Evolutionary conservation across 2,888 invertebrate genomes (phyloP).

Genomic region (Lasius fuliginosus): DNA sequence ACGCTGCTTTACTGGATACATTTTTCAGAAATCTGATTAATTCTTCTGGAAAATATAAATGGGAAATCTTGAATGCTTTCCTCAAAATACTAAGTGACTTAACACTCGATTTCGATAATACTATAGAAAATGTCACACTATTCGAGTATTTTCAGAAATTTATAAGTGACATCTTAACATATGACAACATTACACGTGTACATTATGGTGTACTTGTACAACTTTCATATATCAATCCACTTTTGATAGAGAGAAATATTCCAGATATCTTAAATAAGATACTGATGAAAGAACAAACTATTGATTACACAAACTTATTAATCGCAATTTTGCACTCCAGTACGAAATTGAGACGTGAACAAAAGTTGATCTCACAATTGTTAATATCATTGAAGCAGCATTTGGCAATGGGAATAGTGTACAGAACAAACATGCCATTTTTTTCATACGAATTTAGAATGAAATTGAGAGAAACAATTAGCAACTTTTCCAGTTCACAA

Average conservation of each 20-base stretch:
- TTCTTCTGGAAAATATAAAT: conserved; percentile 67
- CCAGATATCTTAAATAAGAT: conserved; percentile 76
- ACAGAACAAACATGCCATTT: conserved; percentile 43
- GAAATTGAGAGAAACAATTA: conserved; percentile 69
- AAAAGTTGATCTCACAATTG: conserved; percentile 80
- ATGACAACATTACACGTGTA: conserved; percentile 57
- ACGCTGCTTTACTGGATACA: conserved; percentile 72
- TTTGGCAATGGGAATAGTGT: background rate
- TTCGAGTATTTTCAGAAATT: conserved; percentile 75
- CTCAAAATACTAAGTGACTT: conserved; percentile 72
- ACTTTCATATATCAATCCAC: conserved; percentile 80
- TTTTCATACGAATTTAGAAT: conserved; percentile 74
- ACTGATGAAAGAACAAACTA: conserved; percentile 66
- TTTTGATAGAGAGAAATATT: conserved; percentile 79
- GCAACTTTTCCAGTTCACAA: conserved; percentile 76
- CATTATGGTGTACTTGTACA: conserved; percentile 76
- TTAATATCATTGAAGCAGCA: conserved; percentile 75
- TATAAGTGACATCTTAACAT: conserved; percentile 73
- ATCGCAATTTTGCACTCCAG: conserved; percentile 76
- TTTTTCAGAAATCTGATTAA: conserved; percentile 78
- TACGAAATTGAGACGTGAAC: conserved; percentile 78
- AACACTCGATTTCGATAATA: conserved; percentile 79
- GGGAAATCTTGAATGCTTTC: conserved; percentile 68
- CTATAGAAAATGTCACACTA: conserved; percentile 74
- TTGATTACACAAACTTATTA: conserved; percentile 71